Conservation (phyloP, 2,888 invertebrate species). For the Strigamia transsilvanica region DNA sequence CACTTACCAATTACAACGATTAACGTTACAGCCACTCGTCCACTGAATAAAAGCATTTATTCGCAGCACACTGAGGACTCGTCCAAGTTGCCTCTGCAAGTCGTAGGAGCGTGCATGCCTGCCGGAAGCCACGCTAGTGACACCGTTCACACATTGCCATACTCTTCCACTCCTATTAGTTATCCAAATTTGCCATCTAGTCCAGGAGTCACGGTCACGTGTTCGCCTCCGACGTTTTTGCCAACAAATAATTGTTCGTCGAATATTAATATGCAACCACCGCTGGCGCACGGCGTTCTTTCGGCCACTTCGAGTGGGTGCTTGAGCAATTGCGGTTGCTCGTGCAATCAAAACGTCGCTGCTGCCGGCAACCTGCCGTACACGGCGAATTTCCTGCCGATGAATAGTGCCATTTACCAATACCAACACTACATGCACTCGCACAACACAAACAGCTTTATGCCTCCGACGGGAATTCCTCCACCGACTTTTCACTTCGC, state of each 20-base stretch:
- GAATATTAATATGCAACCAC: conserved; percentile 12
- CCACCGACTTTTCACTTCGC: conserved; percentile 41
- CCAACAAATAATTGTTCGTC: conserved; percentile 48
- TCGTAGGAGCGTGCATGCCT: conserved; percentile 22
- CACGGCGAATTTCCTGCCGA: not conserved
- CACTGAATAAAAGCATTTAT: conserved; percentile 13
- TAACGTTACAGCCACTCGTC: not conserved
- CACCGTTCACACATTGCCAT: conserved; percentile 17
- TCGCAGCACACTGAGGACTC: conserved; percentile 21
- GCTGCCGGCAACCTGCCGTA: conserved; percentile 9
- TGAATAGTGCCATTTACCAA: conserved; percentile 23
- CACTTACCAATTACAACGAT: conserved; percentile 3
- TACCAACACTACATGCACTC: conserved; percentile 46
- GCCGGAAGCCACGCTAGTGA: not conserved
- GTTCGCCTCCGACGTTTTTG: conserved; percentile 53
- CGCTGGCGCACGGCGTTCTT: conserved; percentile 31
- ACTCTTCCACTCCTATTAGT: conserved; percentile 37
- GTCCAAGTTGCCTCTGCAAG: not conserved
- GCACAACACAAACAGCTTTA: conserved; percentile 52
- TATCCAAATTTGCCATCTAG: conserved; percentile 53
- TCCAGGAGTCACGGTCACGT: conserved; percentile 54
- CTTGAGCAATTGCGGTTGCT: conserved; percentile 14
- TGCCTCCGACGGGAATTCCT: conserved; percentile 22
- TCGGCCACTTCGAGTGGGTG: conserved; percentile 3
- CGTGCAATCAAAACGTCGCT: conserved; percentile 18